Evolutionary conservation across 2,888 invertebrate species (phyloP).

Genomic region (Drosophila phalerata): DNA sequence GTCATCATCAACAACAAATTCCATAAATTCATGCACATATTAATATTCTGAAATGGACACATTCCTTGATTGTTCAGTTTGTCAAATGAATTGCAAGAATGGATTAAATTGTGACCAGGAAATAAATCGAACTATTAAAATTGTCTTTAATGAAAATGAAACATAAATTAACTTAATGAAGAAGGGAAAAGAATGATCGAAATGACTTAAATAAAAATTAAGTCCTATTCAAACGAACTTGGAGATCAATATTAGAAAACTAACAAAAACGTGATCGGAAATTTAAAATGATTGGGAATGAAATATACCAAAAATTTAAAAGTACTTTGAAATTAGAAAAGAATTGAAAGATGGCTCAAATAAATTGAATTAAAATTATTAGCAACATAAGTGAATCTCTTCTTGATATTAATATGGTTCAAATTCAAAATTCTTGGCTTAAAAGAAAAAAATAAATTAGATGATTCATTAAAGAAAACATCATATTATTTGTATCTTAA

Average conservation of each 20-base stretch:
- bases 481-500: neutral
- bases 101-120: slow-evolving; percentile 2
- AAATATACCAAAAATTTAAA: neutral
- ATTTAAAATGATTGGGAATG: neutral
- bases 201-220: too few relatives aligned
- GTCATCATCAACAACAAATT: slow-evolving; percentile 48
- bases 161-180: neutral
- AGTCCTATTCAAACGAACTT: neutral
- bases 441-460: neutral
- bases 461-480: neutral
- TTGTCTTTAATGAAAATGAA: neutral
- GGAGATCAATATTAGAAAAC: neutral
- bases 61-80: slow-evolving; percentile 16
- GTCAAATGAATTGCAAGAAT: slow-evolving; percentile 11
- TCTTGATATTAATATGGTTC: neutral
- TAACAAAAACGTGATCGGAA: neutral
- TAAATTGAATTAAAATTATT: neutral
- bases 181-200: too few relatives aligned
- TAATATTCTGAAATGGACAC: slow-evolving; percentile 32
- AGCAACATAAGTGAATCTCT: neutral
- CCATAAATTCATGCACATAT: slow-evolving; percentile 60
- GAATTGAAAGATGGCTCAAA: neutral
- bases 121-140: slow-evolving; percentile 13
- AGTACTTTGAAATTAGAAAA: too few relatives aligned
- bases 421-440: neutral